Percentiles rank a stretch among this genome's conserved stretches.
These are phyloP conservation scores for Melanerpes aurifrons DNA, from an alignment of 2,113 vertebrate genomes.

Conservation along the genomic window DNA sequence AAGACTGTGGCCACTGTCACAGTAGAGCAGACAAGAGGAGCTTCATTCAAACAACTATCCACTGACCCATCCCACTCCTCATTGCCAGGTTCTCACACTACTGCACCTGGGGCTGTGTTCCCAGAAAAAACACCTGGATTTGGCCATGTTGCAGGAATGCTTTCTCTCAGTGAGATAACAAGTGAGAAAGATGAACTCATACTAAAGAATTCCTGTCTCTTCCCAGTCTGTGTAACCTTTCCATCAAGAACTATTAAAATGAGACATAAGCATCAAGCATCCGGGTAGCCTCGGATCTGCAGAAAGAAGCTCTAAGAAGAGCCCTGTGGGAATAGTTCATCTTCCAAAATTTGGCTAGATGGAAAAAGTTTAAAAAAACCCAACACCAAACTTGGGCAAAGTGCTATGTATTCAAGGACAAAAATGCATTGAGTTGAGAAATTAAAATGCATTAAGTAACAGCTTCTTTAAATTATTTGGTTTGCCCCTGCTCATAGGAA, in stretches of 20 bases:
- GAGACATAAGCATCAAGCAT: not conserved
- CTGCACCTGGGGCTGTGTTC: not conserved
- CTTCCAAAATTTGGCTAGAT: not conserved
- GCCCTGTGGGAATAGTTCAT: not conserved
- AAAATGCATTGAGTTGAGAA: not conserved
- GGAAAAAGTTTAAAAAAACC: not conserved
- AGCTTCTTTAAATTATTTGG: not conserved
- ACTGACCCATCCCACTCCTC: not conserved
- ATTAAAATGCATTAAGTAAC: not conserved
- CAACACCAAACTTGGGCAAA: not conserved
- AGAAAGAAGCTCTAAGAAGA: not conserved
- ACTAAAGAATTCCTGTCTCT: not conserved
- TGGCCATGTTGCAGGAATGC: not conserved
- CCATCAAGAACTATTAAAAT: not conserved
- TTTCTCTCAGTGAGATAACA: not conserved
- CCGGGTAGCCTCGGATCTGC: not conserved
- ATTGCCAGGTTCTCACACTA: not conserved
- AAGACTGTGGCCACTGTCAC: not conserved
- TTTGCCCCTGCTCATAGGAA: not conserved
- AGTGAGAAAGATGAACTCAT: not conserved
- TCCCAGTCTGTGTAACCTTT: not conserved
- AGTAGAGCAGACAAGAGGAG: not conserved
- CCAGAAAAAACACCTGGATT: not conserved
- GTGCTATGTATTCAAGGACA: not conserved
- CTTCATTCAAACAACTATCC: not conserved